Evolutionary conservation across 1,140 invertebrate genomes (phyloP).

Genomic region (Pollicipes pollicipes): DNA sequence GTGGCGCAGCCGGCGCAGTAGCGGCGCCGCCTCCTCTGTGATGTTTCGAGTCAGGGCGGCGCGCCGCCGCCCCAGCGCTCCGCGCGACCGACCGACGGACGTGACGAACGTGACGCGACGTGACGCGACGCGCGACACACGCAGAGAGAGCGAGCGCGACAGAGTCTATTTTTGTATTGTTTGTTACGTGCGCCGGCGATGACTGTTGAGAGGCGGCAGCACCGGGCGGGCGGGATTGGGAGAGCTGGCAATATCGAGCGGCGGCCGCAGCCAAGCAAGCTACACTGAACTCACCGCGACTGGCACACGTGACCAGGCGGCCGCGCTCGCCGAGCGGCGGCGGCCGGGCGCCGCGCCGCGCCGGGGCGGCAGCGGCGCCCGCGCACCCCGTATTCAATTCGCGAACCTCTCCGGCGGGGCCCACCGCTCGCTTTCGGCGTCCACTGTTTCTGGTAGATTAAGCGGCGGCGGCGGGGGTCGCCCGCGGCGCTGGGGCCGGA

Average conservation of each 20-base stretch:
- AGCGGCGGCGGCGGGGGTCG: neutral
- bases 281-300: neutral
- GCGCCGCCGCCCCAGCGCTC: too few species aligned
- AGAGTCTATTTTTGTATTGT: slow-evolving; percentile 2
- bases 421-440: neutral
- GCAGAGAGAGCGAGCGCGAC: too few species aligned
- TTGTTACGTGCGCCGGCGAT: neutral
- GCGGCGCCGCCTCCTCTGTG: neutral
- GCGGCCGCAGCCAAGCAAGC: neutral
- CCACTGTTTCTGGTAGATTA: neutral
- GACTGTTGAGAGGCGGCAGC: neutral
- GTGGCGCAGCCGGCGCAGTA: neutral
- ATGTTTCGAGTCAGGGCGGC: neutral
- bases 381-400: neutral
- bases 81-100: too few species aligned
- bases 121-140: too few species aligned
- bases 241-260: neutral
- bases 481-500: neutral
- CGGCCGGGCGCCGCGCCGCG: too few species aligned
- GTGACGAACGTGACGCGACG: too few species aligned
- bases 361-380: too few species aligned
- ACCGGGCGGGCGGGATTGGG: neutral
- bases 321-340: neutral
- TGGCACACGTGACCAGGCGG: neutral
- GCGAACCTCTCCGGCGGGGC: neutral